Conservation (phyloP, 2,113 vertebrate genomes). For the Rafetus swinhoei region DNA sequence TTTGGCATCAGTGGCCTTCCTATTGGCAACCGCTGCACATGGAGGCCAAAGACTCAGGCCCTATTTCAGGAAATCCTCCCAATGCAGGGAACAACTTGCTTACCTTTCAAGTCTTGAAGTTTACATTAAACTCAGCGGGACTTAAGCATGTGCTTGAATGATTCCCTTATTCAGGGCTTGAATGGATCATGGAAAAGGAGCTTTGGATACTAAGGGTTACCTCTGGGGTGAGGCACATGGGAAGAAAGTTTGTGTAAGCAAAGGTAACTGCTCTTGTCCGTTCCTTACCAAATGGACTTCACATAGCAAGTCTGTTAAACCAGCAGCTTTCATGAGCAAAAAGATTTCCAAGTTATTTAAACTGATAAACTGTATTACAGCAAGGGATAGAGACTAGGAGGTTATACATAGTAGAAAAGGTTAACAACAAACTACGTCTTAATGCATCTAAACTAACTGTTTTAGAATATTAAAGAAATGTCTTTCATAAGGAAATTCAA, state of each 20-base stretch:
- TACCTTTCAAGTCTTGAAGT: background rate
- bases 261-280: background rate
- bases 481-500: constrained; percentile 39
- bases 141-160: background rate
- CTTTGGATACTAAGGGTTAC: background rate
- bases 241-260: background rate
- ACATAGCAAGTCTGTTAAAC: background rate
- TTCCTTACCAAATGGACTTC: constrained; percentile 5
- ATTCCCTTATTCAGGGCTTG: constrained; percentile 6
- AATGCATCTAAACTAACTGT: background rate
- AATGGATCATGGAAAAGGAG: constrained; percentile 6
- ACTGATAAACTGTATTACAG: background rate
- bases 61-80: background rate
- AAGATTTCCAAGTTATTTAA: background rate
- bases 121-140: background rate
- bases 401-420: background rate
- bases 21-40: too few species aligned
- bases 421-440: background rate
- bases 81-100: background rate
- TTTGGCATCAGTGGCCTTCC: background rate
- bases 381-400: background rate
- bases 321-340: background rate
- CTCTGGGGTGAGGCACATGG: rapidly evolving
- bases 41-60: background rate
- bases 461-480: constrained; percentile 8